These are phyloP conservation scores for Cavia aperea DNA, from an alignment of 2,113 vertebrate genomes.

Conservation along the genomic window DNA sequence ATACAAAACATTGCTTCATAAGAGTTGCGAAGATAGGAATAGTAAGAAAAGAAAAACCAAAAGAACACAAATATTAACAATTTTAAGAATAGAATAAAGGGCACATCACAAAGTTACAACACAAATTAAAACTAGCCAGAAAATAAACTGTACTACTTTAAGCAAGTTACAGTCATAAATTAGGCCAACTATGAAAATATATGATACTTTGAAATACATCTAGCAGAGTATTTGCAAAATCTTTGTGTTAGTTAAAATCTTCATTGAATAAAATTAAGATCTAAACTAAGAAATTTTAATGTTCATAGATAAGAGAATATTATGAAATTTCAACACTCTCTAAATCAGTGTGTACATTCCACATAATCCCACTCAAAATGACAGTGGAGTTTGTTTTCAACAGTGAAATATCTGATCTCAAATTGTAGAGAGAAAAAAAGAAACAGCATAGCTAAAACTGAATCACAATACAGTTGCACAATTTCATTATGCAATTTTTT, in stretches of 20 bases:
- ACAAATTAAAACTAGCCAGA: not conserved
- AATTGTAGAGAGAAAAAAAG: not conserved
- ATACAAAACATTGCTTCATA: not conserved
- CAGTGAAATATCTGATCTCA: not conserved
- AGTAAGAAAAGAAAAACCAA: not conserved
- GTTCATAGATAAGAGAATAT: not conserved
- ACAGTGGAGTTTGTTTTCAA: not conserved
- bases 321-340: not conserved
- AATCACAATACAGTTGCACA: not conserved
- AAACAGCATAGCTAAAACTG: not conserved
- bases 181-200: not conserved
- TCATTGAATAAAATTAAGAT: not conserved
- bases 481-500: not conserved
- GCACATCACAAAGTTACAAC: not conserved
- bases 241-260: not conserved
- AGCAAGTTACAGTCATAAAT: not conserved
- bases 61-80: not conserved
- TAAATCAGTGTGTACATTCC: not conserved
- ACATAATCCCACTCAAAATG: not conserved
- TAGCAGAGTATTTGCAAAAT: not conserved
- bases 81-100: not conserved
- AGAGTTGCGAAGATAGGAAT: not conserved
- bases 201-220: not conserved
- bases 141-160: not conserved
- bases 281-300: not conserved